Evolutionary conservation across 2,888 invertebrate genomes (phyloP), one percentile per base, ranked within the genome.

Genomic region (Ochropleura leucogaster): DNA sequence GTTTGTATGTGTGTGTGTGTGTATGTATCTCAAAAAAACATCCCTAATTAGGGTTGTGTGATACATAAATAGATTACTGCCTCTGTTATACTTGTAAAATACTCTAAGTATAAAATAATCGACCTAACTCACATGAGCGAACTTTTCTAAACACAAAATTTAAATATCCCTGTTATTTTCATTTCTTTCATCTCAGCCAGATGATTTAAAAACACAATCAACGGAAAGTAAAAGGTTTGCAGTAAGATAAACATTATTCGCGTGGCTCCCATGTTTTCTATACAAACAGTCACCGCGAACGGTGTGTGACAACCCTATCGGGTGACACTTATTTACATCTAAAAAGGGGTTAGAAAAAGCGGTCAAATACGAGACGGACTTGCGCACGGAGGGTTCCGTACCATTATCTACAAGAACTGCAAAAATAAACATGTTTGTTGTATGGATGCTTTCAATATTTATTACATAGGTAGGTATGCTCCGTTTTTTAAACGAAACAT

Each of bases 141-240:
- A 62, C 44, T 49, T 64, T 53, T 12, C 7, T 47, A 59, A 82
- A 67, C 53, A 57, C 63, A 49, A 40, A 67, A 84, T 84, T 84
- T 47, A 82, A 85, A 85, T 79, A 55, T 60, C 42, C 49, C n/a
- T 14, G 42, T 71, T 85, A 72, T 82, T 83, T 79, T 77, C 72
- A 46, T 82, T 87, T 79, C 83, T 86, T 80, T 84, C 77, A 85
- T 87, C 77, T 83, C 80, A 87, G 82, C 84, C 82, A 89, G 90
- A 93, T 92, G 88, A 88, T 91, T 90, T 90, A 89, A 90, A 90
- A 93, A 93, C 90, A 93, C 88, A 93, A 92, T 93, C 90, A 92
- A 90, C 90, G 88, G 89, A 88, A 90, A 90, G 89, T 90, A 89
- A 91, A 90, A 89, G 89, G 86, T 87, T 85, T 82, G 57, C 77